Percentiles rank a stretch among this genome's conserved stretches.
Evolutionary conservation across 2,113 vertebrate genomes (phyloP).

Genomic region (Xiphophorus hellerii): DNA sequence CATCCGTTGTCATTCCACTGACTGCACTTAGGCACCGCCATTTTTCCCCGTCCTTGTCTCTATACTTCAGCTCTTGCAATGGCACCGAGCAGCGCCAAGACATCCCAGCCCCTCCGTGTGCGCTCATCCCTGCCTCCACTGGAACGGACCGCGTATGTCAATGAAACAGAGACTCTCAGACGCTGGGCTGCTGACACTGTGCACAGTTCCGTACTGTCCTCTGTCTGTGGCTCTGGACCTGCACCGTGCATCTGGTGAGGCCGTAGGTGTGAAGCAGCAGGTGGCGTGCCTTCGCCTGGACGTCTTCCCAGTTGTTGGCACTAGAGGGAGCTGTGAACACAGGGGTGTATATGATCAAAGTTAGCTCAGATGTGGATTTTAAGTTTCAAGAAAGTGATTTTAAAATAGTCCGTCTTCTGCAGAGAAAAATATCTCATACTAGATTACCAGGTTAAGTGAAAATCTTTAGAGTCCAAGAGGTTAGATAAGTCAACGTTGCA

Average conservation of each 20-base stretch:
- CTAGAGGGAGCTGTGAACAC: constrained; percentile 86
- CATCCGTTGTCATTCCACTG: constrained; percentile 14
- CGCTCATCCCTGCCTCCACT: neutral
- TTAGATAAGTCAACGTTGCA: neutral
- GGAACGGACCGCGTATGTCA: constrained; percentile 21
- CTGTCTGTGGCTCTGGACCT: constrained; percentile 89
- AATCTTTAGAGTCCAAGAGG: neutral
- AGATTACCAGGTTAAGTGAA: neutral
- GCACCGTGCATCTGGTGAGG: constrained; percentile 90
- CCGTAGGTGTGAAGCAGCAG: constrained; percentile 89
- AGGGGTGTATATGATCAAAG: constrained; percentile 11
- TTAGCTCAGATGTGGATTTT: too few relatives aligned
- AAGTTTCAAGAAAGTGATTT: too few relatives aligned
- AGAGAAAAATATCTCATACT: too few relatives aligned
- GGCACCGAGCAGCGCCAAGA: constrained; percentile 14
- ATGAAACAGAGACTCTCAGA: constrained; percentile 69
- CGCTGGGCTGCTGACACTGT: constrained; percentile 83
- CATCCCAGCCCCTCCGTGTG: neutral
- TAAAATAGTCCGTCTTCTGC: neutral
- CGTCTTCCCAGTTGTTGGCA: constrained; percentile 91
- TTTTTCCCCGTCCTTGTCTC: constrained; percentile 16
- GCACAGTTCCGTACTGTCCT: constrained; percentile 81
- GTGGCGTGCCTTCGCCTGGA: constrained; percentile 89
- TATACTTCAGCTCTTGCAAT: constrained; percentile 1
- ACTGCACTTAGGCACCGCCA: constrained; percentile 50